Evolutionary conservation across 2,113 vertebrate species (phyloP).

Genomic region (Macrotus californicus): DNA sequence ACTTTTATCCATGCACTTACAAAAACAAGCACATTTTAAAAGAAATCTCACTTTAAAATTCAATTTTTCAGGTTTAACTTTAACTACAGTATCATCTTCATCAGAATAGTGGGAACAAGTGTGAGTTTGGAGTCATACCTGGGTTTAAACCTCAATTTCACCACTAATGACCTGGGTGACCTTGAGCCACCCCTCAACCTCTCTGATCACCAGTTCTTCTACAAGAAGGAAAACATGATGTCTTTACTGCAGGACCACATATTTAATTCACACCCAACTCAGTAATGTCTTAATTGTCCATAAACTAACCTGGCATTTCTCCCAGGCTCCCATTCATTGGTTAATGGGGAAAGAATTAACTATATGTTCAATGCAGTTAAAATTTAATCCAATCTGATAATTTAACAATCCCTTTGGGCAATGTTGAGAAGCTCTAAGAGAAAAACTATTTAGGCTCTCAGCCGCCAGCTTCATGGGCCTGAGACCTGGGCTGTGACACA

Average conservation of each 20-base stretch:
- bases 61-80: background rate
- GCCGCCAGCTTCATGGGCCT: background rate
- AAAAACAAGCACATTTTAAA: background rate
- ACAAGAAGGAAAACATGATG: background rate
- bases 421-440: background rate
- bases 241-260: background rate
- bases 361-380: background rate
- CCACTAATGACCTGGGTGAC: background rate
- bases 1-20: background rate
- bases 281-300: background rate
- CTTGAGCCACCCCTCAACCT: background rate
- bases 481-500: background rate
- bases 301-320: slow-evolving; percentile 4
- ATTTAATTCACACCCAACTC: background rate
- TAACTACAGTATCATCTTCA: background rate
- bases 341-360: slow-evolving; percentile 10
- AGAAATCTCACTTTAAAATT: background rate
- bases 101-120: background rate
- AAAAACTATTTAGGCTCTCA: background rate
- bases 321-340: background rate
- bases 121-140: background rate
- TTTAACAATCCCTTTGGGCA: background rate
- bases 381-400: background rate
- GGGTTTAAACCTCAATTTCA: background rate
- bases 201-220: background rate